Conservation (phyloP, 2,888 invertebrate species). For the Sicus ferrugineus region DNA sequence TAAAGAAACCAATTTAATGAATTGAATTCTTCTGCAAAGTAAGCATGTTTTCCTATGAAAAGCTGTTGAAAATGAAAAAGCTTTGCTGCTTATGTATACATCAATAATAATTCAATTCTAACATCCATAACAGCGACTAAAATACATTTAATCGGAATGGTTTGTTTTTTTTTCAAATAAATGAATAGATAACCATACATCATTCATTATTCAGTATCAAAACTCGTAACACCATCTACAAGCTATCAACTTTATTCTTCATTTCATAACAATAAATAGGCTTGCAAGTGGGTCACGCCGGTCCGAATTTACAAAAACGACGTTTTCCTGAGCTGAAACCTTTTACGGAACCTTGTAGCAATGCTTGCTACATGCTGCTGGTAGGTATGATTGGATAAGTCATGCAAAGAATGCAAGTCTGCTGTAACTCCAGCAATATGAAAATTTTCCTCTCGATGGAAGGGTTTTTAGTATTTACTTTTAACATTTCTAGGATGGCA, state of each 20-base stretch:
- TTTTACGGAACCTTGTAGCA: conserved; percentile 85
- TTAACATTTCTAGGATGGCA: conserved; percentile 72
- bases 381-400: conserved; percentile 66
- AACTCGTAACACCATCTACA: background rate
- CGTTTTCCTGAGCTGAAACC: conserved; percentile 89
- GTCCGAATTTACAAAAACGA: conserved; percentile 86
- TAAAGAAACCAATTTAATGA: no score
- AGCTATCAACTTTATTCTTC: background rate
- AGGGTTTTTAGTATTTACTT: conserved; percentile 27
- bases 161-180: background rate
- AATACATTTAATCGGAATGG: conserved; percentile 10
- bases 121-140: conserved; percentile 21
- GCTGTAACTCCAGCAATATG: background rate
- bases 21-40: no score
- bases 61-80: background rate
- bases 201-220: conserved; percentile 16
- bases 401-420: no score
- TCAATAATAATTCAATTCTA: conserved; percentile 10
- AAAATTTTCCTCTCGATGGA: conserved; percentile 2
- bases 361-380: conserved; percentile 87
- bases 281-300: conserved; percentile 88
- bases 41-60: no score
- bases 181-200: conserved; percentile 9
- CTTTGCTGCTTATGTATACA: conserved; percentile 7
- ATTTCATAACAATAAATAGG: conserved; percentile 67